Conservation (phyloP, 2,113 vertebrate species). For the Cephalopholis sonnerati region DNA sequence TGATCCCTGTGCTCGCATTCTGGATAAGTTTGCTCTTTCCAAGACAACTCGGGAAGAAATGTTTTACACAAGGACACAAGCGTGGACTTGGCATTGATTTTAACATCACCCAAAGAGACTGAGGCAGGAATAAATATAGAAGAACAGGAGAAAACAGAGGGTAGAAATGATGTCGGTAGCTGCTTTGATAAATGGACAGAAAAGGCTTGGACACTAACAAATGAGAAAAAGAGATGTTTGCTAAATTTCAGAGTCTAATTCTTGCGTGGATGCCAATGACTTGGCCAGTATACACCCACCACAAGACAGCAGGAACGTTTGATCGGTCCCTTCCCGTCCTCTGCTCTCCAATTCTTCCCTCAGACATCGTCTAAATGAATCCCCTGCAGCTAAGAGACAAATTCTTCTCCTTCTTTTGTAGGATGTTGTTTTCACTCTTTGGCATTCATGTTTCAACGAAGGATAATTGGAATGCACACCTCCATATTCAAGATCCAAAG, state of each 20-base stretch:
- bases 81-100: conserved; percentile 35
- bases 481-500: conserved; percentile 67
- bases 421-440: conserved; percentile 55
- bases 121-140: conserved; percentile 21
- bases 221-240: conserved; percentile 36
- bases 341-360: conserved; percentile 25
- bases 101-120: conserved; percentile 9
- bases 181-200: conserved; percentile 42
- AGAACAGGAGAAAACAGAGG: conserved; percentile 5
- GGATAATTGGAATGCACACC: conserved; percentile 72
- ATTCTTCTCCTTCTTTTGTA: background rate
- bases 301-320: conserved; percentile 9
- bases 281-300: background rate
- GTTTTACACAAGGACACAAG: conserved; percentile 20
- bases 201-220: conserved; percentile 27
- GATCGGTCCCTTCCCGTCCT: conserved; percentile 22
- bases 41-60: conserved; percentile 2
- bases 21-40: background rate
- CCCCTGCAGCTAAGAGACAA: conserved; percentile 36
- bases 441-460: conserved; percentile 56
- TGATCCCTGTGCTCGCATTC: background rate
- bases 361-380: conserved; percentile 49
- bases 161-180: background rate
- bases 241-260: conserved; percentile 21
- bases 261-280: conserved; percentile 12